Evolutionary conservation across 1,140 invertebrate species (phyloP), one percentile per base, ranked within the genome.

Genomic region (Cylas formicarius): DNA sequence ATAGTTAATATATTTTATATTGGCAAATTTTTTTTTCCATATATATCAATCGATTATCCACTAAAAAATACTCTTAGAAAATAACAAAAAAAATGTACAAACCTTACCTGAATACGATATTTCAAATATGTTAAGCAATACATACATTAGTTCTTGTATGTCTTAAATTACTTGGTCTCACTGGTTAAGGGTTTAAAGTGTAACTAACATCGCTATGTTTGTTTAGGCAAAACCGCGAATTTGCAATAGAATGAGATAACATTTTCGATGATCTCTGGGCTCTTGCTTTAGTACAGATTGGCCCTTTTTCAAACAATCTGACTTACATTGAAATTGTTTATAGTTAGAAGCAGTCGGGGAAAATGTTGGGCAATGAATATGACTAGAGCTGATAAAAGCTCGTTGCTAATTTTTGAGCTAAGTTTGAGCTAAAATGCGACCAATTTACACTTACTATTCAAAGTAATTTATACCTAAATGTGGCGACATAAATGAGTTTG

Each of bases 91-190:
- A 31, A 31, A 31, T 31, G 29, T 31, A 31, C 29, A 31, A 31
- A 31, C 11, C 29, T 31, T 31, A 31, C 6, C 18, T 6, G 11
- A 13, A 13, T 13, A 11, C 18, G 18, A 6, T 31, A 42, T 32
- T 42, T 22, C n/a, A 3, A 17, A 20, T 11, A 22, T 14, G 20
- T 26, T 13, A 26, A 26, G 8, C 8, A 32, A 32, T 32, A 1
- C n/a, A 13, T 1, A 9, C 1, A 8, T 1, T 32, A 9, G 9
- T 6, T 18, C 22, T 35, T 18, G 22, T 10, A 40, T 28, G 20
- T 21, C 37, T 40, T 40, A 40, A 43, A 43, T 11, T 35, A 34
- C 18, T 35, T 34, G 40, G 40, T 34, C 40, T 43, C 28, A 38
- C 18, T 26, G 22, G 36, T 38, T 35, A 26, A n/a, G 19, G 24